phyloP scores from a whole-genome alignment of 2,797 vertebrate genomes.

The Peromyscus attwateri region DNA sequence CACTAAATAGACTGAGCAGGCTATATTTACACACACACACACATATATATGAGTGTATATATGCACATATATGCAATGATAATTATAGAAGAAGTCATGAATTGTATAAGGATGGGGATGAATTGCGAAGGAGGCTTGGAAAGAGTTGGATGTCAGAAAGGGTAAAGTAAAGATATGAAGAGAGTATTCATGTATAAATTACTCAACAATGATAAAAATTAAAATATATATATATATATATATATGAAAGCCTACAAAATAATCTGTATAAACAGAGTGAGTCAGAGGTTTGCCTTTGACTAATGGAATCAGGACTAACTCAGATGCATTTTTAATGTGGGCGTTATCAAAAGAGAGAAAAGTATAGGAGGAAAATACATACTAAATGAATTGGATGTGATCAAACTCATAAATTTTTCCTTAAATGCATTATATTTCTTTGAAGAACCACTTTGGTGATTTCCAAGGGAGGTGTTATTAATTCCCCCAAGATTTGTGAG shows the following conservation, averaged over 20 bases:
- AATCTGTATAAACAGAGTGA: not conserved
- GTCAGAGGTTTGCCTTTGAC: not conserved
- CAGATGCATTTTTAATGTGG: not conserved
- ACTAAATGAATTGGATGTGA: slow-evolving; percentile 1
- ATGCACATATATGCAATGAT: not conserved
- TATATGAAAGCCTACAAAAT: not conserved
- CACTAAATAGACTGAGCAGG: not conserved
- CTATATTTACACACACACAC: too few species aligned
- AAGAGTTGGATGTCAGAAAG: not conserved
- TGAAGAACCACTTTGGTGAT: slow-evolving; percentile 1
- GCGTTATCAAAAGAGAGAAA: not conserved
- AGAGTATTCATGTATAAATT: not conserved
- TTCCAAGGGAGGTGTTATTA: slow-evolving; percentile 28
- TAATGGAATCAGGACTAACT: not conserved
- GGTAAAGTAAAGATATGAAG: not conserved
- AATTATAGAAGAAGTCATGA: not conserved
- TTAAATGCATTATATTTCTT: slow-evolving; percentile 44
- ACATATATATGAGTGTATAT: too few species aligned
- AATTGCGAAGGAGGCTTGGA: not conserved
- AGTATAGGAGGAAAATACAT: not conserved
- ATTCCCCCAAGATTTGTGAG: slow-evolving; percentile 23
- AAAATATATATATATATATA: too few species aligned
- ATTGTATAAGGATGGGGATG: not conserved
- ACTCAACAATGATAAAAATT: not conserved
- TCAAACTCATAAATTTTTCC: slow-evolving; percentile 16